Percentiles rank a stretch among this genome's conserved stretches.
phyloP scores from a whole-genome alignment of 1,140 invertebrate genomes.

The Bombus affinis region DNA sequence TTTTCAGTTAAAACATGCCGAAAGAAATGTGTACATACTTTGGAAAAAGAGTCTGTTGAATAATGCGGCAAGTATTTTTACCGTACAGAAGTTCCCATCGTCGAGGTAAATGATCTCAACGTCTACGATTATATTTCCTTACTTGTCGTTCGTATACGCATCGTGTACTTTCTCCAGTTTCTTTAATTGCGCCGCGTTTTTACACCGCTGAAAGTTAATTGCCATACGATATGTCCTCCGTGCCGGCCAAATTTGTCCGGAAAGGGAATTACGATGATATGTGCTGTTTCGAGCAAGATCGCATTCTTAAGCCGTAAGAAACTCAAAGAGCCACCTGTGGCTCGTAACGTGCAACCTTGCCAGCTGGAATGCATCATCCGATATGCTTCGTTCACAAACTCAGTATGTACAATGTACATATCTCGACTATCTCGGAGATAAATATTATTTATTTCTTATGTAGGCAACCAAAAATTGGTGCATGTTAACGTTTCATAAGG shows the following conservation, averaged over 20 bases:
- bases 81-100: slow-evolving; percentile 41
- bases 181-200: slow-evolving; percentile 60
- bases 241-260: slow-evolving; percentile 61
- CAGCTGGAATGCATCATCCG: slow-evolving; percentile 34
- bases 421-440: background rate
- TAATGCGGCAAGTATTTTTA: slow-evolving; percentile 59
- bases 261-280: slow-evolving; percentile 46
- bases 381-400: slow-evolving; percentile 45
- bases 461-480: no score
- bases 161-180: slow-evolving; percentile 64
- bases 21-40: slow-evolving; percentile 6
- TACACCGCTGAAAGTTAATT: slow-evolving; percentile 54
- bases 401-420: background rate
- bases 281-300: slow-evolving; percentile 50
- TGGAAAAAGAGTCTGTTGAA: slow-evolving; percentile 38
- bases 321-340: slow-evolving; percentile 38
- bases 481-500: no score
- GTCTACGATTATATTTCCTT: slow-evolving; percentile 56
- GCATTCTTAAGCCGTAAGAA: slow-evolving; percentile 51
- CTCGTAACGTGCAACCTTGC: slow-evolving; percentile 42
- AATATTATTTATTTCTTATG: no score
- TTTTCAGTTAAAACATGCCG: background rate
- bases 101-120: slow-evolving; percentile 58
- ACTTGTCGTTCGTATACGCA: slow-evolving; percentile 43
- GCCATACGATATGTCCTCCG: slow-evolving; percentile 50